Conservation (phyloP, 2,888 invertebrate genomes). For the Drosophila pegasa region DNA sequence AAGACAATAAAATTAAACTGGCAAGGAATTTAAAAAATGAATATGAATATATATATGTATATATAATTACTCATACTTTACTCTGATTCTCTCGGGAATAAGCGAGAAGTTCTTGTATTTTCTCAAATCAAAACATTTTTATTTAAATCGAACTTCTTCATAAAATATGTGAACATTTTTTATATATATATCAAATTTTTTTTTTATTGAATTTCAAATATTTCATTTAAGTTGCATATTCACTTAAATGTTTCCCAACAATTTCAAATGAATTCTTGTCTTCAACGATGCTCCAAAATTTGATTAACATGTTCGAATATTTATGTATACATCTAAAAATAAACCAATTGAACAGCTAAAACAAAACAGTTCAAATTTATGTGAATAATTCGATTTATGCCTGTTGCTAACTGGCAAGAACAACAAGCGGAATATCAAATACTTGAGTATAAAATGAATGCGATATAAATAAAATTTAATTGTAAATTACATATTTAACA, state of each 20-base stretch:
- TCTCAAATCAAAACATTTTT: too few relatives aligned
- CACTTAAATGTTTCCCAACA: slow-evolving; percentile 2
- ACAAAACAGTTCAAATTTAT: not conserved
- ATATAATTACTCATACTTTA: too few relatives aligned
- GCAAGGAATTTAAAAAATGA: too few relatives aligned
- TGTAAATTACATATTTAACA: slow-evolving; percentile 31
- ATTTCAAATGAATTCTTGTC: not conserved
- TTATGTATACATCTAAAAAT: slow-evolving; percentile 18
- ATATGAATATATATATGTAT: too few relatives aligned
- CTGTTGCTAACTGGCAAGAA: slow-evolving; percentile 13
- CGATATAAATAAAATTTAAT: slow-evolving; percentile 5
- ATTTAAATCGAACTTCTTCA: too few relatives aligned
- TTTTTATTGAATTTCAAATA: too few relatives aligned
- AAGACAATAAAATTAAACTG: too few relatives aligned
- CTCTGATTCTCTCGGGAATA: too few relatives aligned
- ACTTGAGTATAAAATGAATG: slow-evolving; percentile 18
- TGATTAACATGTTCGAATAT: slow-evolving; percentile 9
- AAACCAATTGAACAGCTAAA: slow-evolving; percentile 10
- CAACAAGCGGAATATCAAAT: slow-evolving; percentile 34
- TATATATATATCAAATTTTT: not conserved
- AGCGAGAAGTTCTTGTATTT: too few relatives aligned
- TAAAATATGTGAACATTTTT: not conserved
- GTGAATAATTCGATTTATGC: slow-evolving; percentile 8
- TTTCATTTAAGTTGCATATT: not conserved
- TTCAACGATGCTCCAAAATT: not conserved